Percentiles rank a stretch among this genome's conserved stretches.
Evolutionary conservation across 2,797 vertebrate genomes (phyloP).

Genomic region (Petrocephalus schoutedeni): DNA sequence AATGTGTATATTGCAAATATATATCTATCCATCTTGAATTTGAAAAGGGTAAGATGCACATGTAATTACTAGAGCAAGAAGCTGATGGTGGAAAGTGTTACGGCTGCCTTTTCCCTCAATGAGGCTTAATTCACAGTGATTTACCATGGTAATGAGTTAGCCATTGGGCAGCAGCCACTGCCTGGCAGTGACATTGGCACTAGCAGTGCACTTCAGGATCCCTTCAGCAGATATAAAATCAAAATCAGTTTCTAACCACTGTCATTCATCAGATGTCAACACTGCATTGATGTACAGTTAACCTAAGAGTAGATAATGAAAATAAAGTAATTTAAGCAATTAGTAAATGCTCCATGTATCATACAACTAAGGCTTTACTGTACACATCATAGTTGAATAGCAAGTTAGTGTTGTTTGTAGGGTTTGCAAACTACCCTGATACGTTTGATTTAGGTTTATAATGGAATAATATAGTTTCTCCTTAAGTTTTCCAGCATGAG

Average conservation of each 20-base stretch:
- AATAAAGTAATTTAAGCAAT: background rate
- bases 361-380: background rate
- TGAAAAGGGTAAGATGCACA: background rate
- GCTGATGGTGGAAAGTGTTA: background rate
- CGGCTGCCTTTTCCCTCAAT: background rate
- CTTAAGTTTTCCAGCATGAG: too few relatives aligned
- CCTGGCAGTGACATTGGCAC: background rate
- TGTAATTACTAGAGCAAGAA: background rate
- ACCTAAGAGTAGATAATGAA: background rate
- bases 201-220: background rate
- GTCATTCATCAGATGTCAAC: background rate
- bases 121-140: background rate
- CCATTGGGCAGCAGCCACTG: background rate
- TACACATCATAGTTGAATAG: background rate
- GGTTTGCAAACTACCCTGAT: too few relatives aligned
- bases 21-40: background rate
- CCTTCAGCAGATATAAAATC: background rate
- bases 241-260: background rate
- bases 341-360: background rate
- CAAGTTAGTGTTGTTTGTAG: background rate
- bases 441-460: too few relatives aligned
- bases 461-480: too few relatives aligned
- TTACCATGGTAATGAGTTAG: background rate
- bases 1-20: background rate
- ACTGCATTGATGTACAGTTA: background rate